A percentile compares a stretch with the other conserved stretches of the same genome.
These are phyloP conservation scores for Heliconius charithonia DNA, from an alignment of 2,888 invertebrate genomes.

Conservation along the genomic window DNA sequence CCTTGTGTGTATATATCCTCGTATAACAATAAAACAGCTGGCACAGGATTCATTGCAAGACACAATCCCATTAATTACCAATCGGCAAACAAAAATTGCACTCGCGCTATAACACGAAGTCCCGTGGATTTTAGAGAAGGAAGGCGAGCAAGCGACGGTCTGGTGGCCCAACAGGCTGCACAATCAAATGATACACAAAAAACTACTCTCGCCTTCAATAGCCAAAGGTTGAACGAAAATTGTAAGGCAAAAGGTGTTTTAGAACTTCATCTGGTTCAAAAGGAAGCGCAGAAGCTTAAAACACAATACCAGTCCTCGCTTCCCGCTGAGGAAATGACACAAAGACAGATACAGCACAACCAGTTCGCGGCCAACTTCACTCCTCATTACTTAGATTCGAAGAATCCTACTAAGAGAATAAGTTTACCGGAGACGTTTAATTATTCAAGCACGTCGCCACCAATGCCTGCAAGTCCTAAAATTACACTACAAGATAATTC, in stretches of 20 bases:
- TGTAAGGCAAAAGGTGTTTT: conserved; percentile 92
- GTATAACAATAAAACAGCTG: conserved; percentile 81
- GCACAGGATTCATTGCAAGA: conserved; percentile 81
- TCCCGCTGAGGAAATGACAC: conserved; percentile 87
- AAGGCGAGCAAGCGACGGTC: conserved; percentile 94
- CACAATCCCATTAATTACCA: conserved; percentile 87
- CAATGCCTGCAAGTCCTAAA: conserved; percentile 80
- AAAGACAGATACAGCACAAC: conserved; percentile 89
- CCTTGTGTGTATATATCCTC: conserved; percentile 85
- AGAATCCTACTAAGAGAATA: conserved; percentile 83
- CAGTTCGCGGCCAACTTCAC: conserved; percentile 84
- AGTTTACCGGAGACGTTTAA: conserved; percentile 87
- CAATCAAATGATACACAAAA: conserved; percentile 80
- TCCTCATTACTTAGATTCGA: conserved; percentile 75
- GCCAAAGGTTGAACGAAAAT: conserved; percentile 90
- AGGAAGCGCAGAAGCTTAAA: conserved; percentile 89
- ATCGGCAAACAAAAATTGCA: conserved; percentile 82
- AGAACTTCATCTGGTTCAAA: conserved; percentile 90
- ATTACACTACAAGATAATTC: conserved; percentile 74
- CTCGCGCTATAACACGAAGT: conserved; percentile 87
- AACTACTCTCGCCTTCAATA: conserved; percentile 87
- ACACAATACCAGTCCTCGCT: conserved; percentile 88
- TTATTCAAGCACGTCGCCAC: conserved; percentile 80
- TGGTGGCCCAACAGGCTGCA: conserved; percentile 90
- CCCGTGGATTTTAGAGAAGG: conserved; percentile 93